Evolutionary conservation across 2,113 vertebrate genomes (phyloP).

Genomic region (Ancistrus triradiatus): DNA sequence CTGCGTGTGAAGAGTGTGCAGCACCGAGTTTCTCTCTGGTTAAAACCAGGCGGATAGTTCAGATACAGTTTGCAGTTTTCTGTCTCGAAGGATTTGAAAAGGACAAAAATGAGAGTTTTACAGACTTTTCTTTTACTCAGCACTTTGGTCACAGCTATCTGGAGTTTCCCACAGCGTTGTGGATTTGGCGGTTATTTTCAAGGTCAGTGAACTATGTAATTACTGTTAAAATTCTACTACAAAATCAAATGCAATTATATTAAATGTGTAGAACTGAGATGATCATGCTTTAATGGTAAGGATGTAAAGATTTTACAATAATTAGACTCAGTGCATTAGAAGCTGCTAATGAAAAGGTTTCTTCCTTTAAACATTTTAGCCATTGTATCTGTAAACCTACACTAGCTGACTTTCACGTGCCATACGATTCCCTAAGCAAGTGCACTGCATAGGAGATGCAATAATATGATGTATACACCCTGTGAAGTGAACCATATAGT

Average conservation of each 20-base stretch:
- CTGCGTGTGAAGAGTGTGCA: constrained; percentile 7
- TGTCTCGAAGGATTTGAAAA: constrained; percentile 28
- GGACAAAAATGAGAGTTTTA: constrained; percentile 45
- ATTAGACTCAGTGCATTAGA: too few relatives aligned
- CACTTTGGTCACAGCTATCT: constrained; percentile 35
- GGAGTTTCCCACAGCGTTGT: constrained; percentile 57
- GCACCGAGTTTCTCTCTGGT: constrained; percentile 71
- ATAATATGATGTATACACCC: too few relatives aligned
- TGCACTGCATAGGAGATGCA: not conserved
- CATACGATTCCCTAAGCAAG: not conserved
- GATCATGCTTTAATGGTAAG: too few relatives aligned
- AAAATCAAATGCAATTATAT: too few relatives aligned
- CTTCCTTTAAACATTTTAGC: too few relatives aligned
- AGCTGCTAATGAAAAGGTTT: too few relatives aligned
- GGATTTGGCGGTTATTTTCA: constrained; percentile 57
- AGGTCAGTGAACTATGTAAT: constrained; percentile 65
- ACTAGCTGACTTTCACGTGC: too few relatives aligned
- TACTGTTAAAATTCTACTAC: too few relatives aligned
- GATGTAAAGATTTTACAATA: too few relatives aligned
- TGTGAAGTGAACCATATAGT: not conserved
- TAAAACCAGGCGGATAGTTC: constrained; percentile 26
- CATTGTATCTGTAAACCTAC: too few relatives aligned
- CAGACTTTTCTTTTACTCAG: constrained; percentile 57
- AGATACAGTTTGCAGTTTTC: too few relatives aligned
- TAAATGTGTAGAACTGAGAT: too few relatives aligned